A percentile compares a stretch with the other conserved stretches of the same genome.
Conservation (phyloP, 2,797 vertebrate genomes). For the Peromyscus nudipes region DNA sequence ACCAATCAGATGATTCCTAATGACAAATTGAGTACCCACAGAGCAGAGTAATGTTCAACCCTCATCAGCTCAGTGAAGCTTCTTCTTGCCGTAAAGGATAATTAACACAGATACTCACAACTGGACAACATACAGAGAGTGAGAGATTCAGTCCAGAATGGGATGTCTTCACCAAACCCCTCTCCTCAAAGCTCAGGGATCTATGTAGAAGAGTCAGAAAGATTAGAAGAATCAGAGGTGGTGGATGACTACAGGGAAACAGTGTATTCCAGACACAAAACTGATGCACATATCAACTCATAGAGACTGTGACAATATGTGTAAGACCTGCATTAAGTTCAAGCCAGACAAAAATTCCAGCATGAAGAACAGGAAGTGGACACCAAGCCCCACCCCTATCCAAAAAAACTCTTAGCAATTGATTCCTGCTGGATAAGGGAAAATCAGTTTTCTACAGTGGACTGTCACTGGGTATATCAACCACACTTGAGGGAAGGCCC, state of each 20-base stretch:
- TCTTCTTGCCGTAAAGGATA: no score
- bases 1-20: not conserved
- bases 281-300: not conserved
- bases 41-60: not conserved
- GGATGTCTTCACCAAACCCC: not conserved
- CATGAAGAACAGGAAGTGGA: not conserved
- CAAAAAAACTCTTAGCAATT: not conserved
- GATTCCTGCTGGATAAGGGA: not conserved
- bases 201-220: not conserved
- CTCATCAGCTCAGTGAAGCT: not conserved
- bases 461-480: not conserved
- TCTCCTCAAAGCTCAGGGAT: not conserved
- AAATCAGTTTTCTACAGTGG: not conserved
- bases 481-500: not conserved
- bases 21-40: not conserved
- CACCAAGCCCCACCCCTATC: not conserved
- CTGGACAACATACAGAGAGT: not conserved
- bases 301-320: not conserved
- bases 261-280: not conserved
- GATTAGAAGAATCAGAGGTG: not conserved
- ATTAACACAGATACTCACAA: not conserved
- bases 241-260: not conserved
- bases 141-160: not conserved
- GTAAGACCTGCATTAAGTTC: not conserved
- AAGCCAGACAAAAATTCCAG: not conserved